A percentile compares a stretch with the other conserved stretches of the same genome.
Conservation (phyloP, 2,113 vertebrate species). For the Alces alces region DNA sequence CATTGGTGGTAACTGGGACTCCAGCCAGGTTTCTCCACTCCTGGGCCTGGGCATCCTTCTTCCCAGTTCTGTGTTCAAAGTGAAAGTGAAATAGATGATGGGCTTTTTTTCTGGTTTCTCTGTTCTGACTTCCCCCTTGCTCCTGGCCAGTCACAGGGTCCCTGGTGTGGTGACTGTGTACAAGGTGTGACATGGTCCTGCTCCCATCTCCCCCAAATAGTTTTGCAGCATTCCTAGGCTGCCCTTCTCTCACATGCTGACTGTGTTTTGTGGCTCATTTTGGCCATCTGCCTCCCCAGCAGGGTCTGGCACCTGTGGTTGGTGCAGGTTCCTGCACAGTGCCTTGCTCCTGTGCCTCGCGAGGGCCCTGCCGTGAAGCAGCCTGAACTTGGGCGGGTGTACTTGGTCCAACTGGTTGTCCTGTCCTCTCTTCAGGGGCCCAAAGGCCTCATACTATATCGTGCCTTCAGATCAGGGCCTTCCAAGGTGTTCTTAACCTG, state of each 20-base stretch:
- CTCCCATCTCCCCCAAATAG: background rate
- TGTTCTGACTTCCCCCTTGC: background rate
- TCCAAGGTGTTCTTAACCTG: background rate
- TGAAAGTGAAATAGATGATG: conserved; percentile 22
- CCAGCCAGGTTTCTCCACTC: background rate
- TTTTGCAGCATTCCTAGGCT: background rate
- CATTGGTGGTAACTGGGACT: background rate
- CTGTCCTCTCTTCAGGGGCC: background rate
- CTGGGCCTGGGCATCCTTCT: background rate
- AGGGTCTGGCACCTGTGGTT: background rate
- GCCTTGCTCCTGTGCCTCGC: background rate
- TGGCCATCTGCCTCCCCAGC: background rate
- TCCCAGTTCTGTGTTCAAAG: background rate
- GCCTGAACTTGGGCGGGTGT: background rate
- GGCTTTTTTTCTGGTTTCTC: background rate
- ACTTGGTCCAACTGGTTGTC: background rate
- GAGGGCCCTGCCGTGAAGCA: background rate
- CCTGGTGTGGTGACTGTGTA: background rate
- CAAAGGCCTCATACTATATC: background rate
- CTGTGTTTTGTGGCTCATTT: background rate
- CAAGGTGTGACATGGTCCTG: background rate
- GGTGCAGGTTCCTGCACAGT: background rate
- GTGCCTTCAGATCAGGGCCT: background rate
- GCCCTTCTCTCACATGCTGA: background rate
- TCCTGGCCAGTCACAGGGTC: background rate